Percentiles rank a stretch among this genome's conserved stretches.
Conservation (phyloP, 2,888 invertebrate genomes). For the Acleris holmiana region DNA sequence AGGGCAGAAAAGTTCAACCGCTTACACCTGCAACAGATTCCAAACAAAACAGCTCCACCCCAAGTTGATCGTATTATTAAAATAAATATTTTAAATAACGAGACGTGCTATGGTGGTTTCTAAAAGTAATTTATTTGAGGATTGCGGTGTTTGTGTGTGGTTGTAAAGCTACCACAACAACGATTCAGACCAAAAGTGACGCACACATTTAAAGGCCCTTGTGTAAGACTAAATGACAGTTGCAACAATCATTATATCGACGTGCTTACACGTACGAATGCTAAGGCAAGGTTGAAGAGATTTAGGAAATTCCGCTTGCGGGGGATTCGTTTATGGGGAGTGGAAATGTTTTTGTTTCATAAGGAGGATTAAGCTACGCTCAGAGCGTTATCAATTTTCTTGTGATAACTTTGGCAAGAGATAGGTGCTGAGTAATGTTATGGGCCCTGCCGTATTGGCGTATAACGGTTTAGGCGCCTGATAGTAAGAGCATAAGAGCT, state of each 20-base stretch:
- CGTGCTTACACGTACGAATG: no score
- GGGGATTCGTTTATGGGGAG: slow-evolving; percentile 49
- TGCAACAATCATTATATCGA: no score
- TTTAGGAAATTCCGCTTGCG: slow-evolving; percentile 40
- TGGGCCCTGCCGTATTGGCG: no score
- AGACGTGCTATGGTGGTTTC: slow-evolving; percentile 52
- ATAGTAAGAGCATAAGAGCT: background rate
- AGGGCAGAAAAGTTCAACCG: background rate
- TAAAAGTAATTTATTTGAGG: slow-evolving; percentile 29
- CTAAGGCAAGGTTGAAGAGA: no score
- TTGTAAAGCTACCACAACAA: no score
- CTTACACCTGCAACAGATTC: slow-evolving; percentile 2
- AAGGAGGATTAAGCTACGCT: slow-evolving; percentile 43
- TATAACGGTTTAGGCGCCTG: background rate
- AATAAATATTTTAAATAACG: slow-evolving; percentile 61
- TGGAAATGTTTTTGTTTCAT: slow-evolving; percentile 53
- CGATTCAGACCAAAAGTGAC: no score
- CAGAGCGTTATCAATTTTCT: slow-evolving; percentile 42
- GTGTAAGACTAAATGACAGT: no score
- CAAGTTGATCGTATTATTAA: slow-evolving; percentile 54
- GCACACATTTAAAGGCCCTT: no score
- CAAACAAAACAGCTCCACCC: slow-evolving; percentile 39
- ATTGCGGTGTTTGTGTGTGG: no score
- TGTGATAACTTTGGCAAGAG: slow-evolving; percentile 36
- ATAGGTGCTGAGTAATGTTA: slow-evolving; percentile 5